A percentile compares a stretch with the other conserved stretches of the same genome.
phyloP scores from a whole-genome alignment of 1,140 invertebrate species.

The Euura saliciscinereae region DNA sequence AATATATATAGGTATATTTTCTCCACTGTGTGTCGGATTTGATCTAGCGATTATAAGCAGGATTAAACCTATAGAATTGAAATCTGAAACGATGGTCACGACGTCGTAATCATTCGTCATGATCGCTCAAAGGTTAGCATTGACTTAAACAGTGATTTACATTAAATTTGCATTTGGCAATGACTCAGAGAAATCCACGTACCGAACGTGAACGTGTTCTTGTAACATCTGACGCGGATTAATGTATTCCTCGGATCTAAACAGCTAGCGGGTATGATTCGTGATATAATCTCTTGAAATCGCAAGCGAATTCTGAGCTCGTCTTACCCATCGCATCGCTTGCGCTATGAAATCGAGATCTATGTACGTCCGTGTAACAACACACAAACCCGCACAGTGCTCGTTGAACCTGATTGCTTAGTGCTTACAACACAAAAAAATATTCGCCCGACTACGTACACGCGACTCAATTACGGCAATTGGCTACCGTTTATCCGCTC shows the following conservation, averaged over 20 bases:
- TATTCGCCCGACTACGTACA: too few relatives aligned
- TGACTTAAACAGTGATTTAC: conserved; percentile 25
- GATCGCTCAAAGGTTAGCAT: conserved; percentile 30
- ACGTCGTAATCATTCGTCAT: conserved; percentile 28
- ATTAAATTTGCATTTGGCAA: conserved; percentile 33
- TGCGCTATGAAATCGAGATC: not conserved
- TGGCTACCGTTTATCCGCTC: too few relatives aligned
- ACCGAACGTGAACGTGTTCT: not conserved
- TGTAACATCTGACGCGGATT: not conserved
- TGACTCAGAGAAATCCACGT: conserved; percentile 19
- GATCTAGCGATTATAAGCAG: not conserved
- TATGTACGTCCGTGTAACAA: too few relatives aligned
- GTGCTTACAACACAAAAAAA: too few relatives aligned
- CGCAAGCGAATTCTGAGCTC: not conserved
- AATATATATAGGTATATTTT: not conserved
- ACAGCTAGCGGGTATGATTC: not conserved
- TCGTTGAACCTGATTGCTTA: not conserved
- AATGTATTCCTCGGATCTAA: not conserved
- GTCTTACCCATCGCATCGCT: not conserved
- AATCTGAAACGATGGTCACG: conserved; percentile 33
- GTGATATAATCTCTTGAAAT: conserved; percentile 4
- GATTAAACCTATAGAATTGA: conserved; percentile 1
- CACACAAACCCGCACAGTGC: not conserved
- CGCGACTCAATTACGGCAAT: too few relatives aligned
- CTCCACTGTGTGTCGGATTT: too few relatives aligned